Percentiles rank a stretch among this genome's conserved stretches.
Evolutionary conservation across 1,140 invertebrate species (phyloP).

Genomic region (Papilio dardanus): DNA sequence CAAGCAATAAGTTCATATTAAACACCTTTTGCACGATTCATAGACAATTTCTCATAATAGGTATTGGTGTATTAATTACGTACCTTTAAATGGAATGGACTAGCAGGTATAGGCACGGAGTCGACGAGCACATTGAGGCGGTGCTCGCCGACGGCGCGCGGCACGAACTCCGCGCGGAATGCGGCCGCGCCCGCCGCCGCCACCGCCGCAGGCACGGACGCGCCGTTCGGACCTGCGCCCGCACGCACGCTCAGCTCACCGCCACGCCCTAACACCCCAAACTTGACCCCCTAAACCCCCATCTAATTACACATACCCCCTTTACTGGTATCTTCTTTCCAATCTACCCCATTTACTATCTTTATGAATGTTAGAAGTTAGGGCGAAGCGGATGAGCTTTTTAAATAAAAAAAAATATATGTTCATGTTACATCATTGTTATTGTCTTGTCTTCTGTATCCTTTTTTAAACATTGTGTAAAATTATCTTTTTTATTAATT

Average conservation of each 20-base stretch:
- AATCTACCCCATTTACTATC: neutral
- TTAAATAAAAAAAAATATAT: slow-evolving; percentile 49
- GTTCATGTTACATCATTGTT: slow-evolving; percentile 48
- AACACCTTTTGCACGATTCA: no score
- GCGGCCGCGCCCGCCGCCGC: slow-evolving; percentile 89
- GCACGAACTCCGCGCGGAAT: slow-evolving; percentile 94
- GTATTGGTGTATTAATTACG: slow-evolving; percentile 30
- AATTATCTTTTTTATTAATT: neutral
- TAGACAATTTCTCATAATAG: no score
- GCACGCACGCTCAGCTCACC: slow-evolving; percentile 65
- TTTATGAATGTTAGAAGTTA: slow-evolving; percentile 73
- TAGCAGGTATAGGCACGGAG: slow-evolving; percentile 90
- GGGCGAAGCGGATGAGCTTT: slow-evolving; percentile 79
- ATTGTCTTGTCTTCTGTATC: slow-evolving; percentile 39
- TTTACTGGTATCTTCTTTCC: neutral
- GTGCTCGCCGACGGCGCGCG: slow-evolving; percentile 94
- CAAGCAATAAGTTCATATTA: slow-evolving; percentile 5
- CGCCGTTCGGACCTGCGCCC: slow-evolving; percentile 90
- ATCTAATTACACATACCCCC: neutral
- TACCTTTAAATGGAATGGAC: slow-evolving; percentile 95
- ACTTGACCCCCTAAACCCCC: neutral
- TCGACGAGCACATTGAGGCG: slow-evolving; percentile 92
- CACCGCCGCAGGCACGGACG: slow-evolving; percentile 93
- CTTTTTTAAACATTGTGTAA: neutral
- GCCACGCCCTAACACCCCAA: slow-evolving; percentile 62